These are phyloP conservation scores for Muscicapa striata DNA, from an alignment of 2,797 vertebrate genomes.

Conservation along the genomic window DNA sequence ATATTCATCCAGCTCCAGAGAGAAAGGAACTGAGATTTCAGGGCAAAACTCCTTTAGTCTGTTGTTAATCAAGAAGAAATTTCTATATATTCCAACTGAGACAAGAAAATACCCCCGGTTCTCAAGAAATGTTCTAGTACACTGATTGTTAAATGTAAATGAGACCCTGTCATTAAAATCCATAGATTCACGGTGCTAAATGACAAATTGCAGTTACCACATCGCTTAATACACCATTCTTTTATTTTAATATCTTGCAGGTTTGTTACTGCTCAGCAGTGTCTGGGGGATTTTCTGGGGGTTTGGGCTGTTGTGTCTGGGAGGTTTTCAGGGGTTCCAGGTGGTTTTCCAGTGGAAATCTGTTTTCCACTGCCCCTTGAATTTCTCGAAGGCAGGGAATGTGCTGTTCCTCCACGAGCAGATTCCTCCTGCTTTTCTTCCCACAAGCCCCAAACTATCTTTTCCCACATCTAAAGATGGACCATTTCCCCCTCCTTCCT, in stretches of 20 bases:
- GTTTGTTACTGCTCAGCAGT: not conserved
- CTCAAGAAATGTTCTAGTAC: slow-evolving; percentile 63
- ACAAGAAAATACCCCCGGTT: slow-evolving; percentile 63
- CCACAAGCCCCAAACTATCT: not conserved
- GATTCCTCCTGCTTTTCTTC: not conserved
- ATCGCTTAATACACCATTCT: slow-evolving; percentile 42
- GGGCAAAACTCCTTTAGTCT: slow-evolving; percentile 19
- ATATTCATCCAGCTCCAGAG: not conserved
- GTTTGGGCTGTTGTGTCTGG: not conserved
- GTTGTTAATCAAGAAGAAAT: slow-evolving; percentile 61
- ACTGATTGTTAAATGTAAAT: slow-evolving; percentile 74
- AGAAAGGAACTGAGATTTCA: slow-evolving; percentile 38
- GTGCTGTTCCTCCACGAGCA: not conserved
- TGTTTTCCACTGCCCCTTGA: not conserved
- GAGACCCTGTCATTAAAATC: slow-evolving; percentile 76
- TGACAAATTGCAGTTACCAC: slow-evolving; percentile 68
- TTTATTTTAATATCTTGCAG: slow-evolving; percentile 39
- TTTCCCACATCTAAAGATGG: not conserved
- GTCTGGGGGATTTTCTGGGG: not conserved
- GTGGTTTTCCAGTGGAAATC: not conserved
- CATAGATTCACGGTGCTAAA: slow-evolving; percentile 67
- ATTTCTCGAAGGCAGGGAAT: not conserved
- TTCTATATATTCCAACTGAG: slow-evolving; percentile 63
- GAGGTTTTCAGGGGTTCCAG: not conserved
- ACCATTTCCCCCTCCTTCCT: not conserved